Evolutionary conservation across 2,113 vertebrate species (phyloP), one percentile per base, ranked within the genome.

Genomic region (Crotophaga sulcirostris): DNA sequence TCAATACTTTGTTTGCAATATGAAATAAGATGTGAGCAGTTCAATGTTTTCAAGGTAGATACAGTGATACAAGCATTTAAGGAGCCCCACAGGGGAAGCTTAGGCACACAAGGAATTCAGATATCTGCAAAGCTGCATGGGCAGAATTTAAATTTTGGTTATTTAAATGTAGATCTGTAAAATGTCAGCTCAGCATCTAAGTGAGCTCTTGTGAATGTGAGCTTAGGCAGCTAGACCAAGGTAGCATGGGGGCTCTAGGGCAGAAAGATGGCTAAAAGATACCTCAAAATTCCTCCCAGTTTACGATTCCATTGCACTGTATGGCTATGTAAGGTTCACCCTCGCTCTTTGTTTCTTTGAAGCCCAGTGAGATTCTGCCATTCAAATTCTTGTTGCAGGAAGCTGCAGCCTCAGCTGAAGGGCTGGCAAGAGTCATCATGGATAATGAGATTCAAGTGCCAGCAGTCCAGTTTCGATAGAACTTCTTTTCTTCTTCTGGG

Each of bases 91-190:
- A 29, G 20, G 33, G 16, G 49, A 91, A 84, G 55, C 47, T 94
- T 72, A 84, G 16, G 54, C 6, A 0, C 60, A 60, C 29, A 60
- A 72, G 49, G 54, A 64, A 64, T 72, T 91, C 66, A 68, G 34
- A 13, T 64, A 68, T 64, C 87, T 83, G 87, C 82, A 95, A 76
- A 93, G 54, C 70, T 85, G 67, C 85, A 73, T 83, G 78, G 58
- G 15, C 58, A 91, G 94, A 96, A 96, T 96, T 91, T 87, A 72
- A 91, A 91, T 91, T 78, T 78, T 60, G 6, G 36, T 64, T 82
- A 73, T 87, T 93, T 93, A 90, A 93, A 60, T 76, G 70, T 60
- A 56, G 62, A 72, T 83, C 70, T 93, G 25, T 69, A 47, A 94
- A 85, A 18, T 29, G 64, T 36, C 44, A 44, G 44, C 34, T 63